These are phyloP conservation scores for Kryphioiulus occultus DNA, from an alignment of 2,888 invertebrate species.

Conservation along the genomic window DNA sequence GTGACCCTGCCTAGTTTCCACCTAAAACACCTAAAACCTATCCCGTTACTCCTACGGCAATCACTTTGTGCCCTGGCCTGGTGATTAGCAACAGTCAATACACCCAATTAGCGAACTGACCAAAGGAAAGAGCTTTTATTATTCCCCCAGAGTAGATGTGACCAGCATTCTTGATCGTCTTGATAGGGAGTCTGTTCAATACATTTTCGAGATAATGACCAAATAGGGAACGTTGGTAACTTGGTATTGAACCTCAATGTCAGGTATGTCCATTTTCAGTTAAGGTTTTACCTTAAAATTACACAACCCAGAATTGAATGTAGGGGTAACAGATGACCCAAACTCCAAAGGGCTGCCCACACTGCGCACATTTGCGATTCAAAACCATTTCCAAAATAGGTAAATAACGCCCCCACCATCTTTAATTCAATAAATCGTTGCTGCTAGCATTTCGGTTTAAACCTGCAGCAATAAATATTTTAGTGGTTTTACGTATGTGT, in stretches of 20 bases:
- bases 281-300: neutral
- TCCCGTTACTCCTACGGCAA: constrained; percentile 1
- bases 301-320: neutral
- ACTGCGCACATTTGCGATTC: neutral
- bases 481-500: too few relatives aligned
- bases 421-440: neutral
- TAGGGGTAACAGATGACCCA: neutral
- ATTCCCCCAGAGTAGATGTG: neutral
- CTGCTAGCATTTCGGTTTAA: neutral
- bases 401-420: neutral
- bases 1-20: constrained; percentile 16
- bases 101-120: neutral
- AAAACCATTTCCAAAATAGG: neutral
- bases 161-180: neutral
- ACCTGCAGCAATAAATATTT: neutral
- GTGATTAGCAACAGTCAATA: constrained; percentile 9
- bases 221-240: neutral
- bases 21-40: neutral
- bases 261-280: neutral
- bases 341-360: neutral
- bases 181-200: neutral
- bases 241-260: neutral
- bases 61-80: neutral
- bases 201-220: neutral
- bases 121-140: neutral